These are phyloP conservation scores for Piliocolobus tephrosceles DNA, from an alignment of 2,113 vertebrate genomes.

Conservation along the genomic window DNA sequence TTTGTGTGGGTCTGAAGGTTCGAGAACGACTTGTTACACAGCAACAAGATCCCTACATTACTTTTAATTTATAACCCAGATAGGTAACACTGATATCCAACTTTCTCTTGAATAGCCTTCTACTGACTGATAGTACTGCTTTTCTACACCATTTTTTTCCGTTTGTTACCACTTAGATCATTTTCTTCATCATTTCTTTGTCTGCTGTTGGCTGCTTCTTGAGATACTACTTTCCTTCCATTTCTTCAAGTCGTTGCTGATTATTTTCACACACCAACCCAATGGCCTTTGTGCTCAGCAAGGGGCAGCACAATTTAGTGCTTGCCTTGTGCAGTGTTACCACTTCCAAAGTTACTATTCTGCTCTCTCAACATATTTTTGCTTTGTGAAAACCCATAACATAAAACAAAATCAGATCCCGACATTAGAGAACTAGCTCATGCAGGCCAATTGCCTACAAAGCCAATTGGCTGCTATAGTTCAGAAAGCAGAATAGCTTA, in stretches of 20 bases:
- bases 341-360: background rate
- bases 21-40: background rate
- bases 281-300: accelerated
- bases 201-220: background rate
- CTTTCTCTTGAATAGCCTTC: background rate
- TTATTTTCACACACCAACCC: background rate
- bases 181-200: background rate
- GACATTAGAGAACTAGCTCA: background rate
- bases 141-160: background rate
- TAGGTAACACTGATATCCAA: background rate
- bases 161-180: background rate
- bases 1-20: background rate
- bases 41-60: background rate
- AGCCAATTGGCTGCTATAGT: background rate
- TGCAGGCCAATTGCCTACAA: background rate
- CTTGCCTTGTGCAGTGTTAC: background rate
- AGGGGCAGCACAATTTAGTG: accelerated
- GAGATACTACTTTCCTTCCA: background rate
- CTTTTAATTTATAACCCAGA: background rate
- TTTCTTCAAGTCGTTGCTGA: background rate
- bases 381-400: background rate
- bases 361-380: background rate
- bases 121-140: background rate
- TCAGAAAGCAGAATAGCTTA: background rate
- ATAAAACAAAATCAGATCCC: background rate